Conservation (phyloP, 2,888 invertebrate genomes). For the Drosophila paranaensis region DNA sequence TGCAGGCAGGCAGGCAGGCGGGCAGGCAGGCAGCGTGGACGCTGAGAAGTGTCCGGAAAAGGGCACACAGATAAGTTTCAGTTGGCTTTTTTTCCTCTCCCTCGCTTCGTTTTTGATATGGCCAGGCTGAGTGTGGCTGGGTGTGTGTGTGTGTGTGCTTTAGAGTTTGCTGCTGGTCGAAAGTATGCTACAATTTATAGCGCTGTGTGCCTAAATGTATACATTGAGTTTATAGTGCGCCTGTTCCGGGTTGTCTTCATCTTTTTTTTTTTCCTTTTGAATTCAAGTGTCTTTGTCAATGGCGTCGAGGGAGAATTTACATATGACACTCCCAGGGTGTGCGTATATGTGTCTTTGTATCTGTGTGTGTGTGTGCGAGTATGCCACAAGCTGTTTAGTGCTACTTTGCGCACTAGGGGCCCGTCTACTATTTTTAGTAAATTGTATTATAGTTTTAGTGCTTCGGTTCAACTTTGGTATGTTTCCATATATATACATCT, state of each 20-base stretch:
- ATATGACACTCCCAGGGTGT: constrained; percentile 70
- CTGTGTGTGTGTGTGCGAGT: constrained; percentile 32
- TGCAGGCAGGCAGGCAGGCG: constrained; percentile 52
- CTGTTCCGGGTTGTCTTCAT: constrained; percentile 43
- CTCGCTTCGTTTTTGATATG: constrained; percentile 37
- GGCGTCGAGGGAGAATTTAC: constrained; percentile 79
- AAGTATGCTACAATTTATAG: constrained; percentile 74
- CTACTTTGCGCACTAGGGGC: constrained; percentile 69
- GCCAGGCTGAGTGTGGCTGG: constrained; percentile 5
- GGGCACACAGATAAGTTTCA: constrained; percentile 53
- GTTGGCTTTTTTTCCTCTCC: constrained; percentile 14
- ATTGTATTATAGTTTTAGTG: constrained; percentile 80
- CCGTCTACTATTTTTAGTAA: constrained; percentile 75
- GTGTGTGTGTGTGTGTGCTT: constrained; percentile 53
- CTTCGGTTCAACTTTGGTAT: constrained; percentile 53
- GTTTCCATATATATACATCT: background rate
- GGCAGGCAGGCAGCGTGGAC: constrained; percentile 37
- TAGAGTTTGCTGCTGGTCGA: constrained; percentile 64
- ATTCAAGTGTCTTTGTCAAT: constrained; percentile 77
- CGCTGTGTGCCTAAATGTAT: constrained; percentile 73
- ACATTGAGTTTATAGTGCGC: constrained; percentile 71
- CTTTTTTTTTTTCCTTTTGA: constrained; percentile 32
- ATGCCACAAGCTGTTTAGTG: constrained; percentile 69
- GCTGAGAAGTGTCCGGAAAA: constrained; percentile 37
- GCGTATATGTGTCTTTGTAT: constrained; percentile 9